These are phyloP conservation scores for Cyprinodon variegatus DNA, from an alignment of 2,113 vertebrate species.

Conservation along the genomic window DNA sequence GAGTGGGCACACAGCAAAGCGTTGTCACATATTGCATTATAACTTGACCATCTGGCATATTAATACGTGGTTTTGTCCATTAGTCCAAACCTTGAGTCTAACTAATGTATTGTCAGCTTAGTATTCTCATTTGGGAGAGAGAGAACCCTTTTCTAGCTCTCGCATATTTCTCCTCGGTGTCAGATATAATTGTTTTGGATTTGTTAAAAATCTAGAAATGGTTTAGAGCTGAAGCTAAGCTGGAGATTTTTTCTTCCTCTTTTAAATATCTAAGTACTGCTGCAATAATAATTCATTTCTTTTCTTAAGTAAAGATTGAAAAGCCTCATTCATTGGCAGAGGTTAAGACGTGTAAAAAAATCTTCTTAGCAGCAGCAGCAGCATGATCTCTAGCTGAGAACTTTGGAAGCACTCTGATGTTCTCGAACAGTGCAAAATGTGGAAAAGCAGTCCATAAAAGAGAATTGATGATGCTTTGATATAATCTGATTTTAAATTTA, in stretches of 20 bases:
- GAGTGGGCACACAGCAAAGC: background rate
- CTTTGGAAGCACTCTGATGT: too few species aligned
- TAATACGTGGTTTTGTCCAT: slow-evolving; percentile 9
- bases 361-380: too few species aligned
- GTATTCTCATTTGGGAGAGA: background rate
- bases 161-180: background rate
- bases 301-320: background rate
- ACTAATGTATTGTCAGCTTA: background rate
- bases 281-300: background rate
- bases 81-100: background rate
- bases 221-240: background rate
- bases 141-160: background rate
- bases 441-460: too few species aligned
- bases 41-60: slow-evolving; percentile 1
- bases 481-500: too few species aligned
- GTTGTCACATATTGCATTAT: background rate
- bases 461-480: too few species aligned
- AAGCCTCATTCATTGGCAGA: background rate
- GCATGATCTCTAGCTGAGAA: too few species aligned
- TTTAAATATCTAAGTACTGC: background rate
- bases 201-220: background rate
- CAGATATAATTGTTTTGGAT: background rate
- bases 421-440: too few species aligned
- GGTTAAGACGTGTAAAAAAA: background rate
- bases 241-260: background rate